Percentiles rank a stretch among this genome's conserved stretches.
These are phyloP conservation scores for Laticauda laticaudata DNA, from an alignment of 2,113 vertebrate genomes.

Conservation along the genomic window DNA sequence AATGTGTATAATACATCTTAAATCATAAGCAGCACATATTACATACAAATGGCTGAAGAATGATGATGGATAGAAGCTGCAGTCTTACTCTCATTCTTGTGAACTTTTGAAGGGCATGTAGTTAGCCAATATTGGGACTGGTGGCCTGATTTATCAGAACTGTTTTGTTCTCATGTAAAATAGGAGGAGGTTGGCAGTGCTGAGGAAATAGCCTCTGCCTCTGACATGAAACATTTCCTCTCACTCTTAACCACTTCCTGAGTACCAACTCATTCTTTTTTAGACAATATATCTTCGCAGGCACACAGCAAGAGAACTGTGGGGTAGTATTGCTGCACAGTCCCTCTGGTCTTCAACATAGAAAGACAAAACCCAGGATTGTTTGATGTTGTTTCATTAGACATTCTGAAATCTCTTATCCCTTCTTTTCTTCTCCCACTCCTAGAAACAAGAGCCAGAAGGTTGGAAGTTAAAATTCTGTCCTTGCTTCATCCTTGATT, in stretches of 20 bases:
- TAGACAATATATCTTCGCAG: background rate
- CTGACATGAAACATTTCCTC: conserved; percentile 21
- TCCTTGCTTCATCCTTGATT: background rate
- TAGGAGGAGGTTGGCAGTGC: conserved; percentile 7
- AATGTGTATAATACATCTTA: background rate
- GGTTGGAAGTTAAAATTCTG: background rate
- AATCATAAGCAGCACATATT: background rate
- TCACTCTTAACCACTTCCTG: conserved; percentile 30
- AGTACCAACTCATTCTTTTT: background rate
- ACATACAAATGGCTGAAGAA: background rate
- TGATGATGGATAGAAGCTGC: background rate
- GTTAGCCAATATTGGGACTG: background rate
- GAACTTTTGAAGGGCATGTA: background rate
- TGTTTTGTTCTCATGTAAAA: background rate
- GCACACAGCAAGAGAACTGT: conserved; percentile 1
- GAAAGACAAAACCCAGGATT: conserved; percentile 54
- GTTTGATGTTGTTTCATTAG: conserved; percentile 56
- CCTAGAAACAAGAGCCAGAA: background rate
- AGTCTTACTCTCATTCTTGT: background rate
- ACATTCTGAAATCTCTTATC: background rate
- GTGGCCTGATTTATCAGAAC: background rate
- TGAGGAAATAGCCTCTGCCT: conserved; percentile 18
- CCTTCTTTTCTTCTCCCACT: background rate
- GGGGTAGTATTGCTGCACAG: background rate
- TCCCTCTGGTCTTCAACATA: background rate